Conservation (phyloP, 2,888 invertebrate species). For the Eupithecia centaureata region DNA sequence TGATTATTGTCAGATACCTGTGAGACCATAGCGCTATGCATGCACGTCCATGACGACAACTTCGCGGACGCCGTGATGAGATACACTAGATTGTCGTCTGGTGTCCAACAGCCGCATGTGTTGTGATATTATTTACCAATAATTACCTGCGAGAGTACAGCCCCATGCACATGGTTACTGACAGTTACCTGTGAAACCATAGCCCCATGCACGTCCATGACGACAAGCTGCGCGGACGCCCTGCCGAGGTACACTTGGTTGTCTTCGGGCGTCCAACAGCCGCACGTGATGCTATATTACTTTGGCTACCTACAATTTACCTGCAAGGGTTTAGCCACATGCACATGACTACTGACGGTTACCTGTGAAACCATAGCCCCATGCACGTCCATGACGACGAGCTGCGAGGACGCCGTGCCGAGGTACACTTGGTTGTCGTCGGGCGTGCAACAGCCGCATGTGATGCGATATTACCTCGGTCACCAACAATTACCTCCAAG, state of each 20-base stretch:
- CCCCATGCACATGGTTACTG: slow-evolving; percentile 92
- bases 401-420: slow-evolving; percentile 87
- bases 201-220: slow-evolving; percentile 98
- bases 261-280: too few species aligned
- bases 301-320: neutral
- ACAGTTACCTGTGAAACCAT: slow-evolving; percentile 92
- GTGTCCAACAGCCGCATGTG: neutral
- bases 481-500: slow-evolving; percentile 74
- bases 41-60: slow-evolving; percentile 98
- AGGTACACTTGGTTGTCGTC: neutral
- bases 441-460: neutral
- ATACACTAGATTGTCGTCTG: neutral
- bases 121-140: neutral
- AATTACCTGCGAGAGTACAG: slow-evolving; percentile 90
- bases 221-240: slow-evolving; percentile 93
- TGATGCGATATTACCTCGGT: neutral
- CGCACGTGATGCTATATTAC: too few species aligned
- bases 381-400: slow-evolving; percentile 98
- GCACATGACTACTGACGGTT: slow-evolving; percentile 83
- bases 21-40: slow-evolving; percentile 76
- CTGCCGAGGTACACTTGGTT: too few species aligned
- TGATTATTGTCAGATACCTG: slow-evolving; percentile 56
- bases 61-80: slow-evolving; percentile 86
- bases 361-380: slow-evolving; percentile 70
- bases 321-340: slow-evolving; percentile 96